Percentiles rank a stretch among this genome's conserved stretches.
phyloP scores from a whole-genome alignment of 2,888 invertebrate species.

The Acleris emargana region DNA sequence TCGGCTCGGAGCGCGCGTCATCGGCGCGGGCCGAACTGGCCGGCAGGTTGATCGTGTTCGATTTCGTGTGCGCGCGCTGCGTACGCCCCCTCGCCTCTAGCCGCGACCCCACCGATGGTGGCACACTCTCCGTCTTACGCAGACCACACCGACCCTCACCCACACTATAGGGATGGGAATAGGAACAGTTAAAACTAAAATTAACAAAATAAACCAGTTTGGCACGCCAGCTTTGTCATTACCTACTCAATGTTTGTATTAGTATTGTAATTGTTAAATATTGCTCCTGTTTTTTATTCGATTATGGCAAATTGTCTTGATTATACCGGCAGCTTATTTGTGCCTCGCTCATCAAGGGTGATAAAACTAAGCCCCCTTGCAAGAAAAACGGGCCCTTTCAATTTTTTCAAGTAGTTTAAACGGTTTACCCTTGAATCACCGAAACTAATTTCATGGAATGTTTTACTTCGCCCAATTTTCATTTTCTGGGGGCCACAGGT shows the following conservation, averaged over 20 bases:
- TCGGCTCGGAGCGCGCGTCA: constrained; percentile 54
- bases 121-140: constrained; percentile 75
- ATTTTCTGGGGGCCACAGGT: too few species aligned
- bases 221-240: constrained; percentile 57
- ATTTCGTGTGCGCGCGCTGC: constrained; percentile 76
- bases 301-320: too few species aligned
- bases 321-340: too few species aligned
- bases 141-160: constrained; percentile 71
- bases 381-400: too few species aligned
- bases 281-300: too few species aligned
- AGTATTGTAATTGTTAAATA: too few species aligned
- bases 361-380: too few species aligned
- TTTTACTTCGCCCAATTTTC: too few species aligned
- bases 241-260: neutral
- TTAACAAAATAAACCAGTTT: constrained; percentile 55
- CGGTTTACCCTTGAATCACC: too few species aligned
- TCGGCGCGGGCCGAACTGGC: constrained; percentile 66
- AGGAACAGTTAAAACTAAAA: constrained; percentile 56
- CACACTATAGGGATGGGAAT: constrained; percentile 68
- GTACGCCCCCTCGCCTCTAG: constrained; percentile 65
- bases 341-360: too few species aligned
- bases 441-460: too few species aligned
- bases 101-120: constrained; percentile 66
- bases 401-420: too few species aligned
- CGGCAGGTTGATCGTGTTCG: constrained; percentile 85